Evolutionary conservation across 2,797 vertebrate genomes (phyloP), one percentile per base, ranked within the genome.

Genomic region (Sitta carolinensis): DNA sequence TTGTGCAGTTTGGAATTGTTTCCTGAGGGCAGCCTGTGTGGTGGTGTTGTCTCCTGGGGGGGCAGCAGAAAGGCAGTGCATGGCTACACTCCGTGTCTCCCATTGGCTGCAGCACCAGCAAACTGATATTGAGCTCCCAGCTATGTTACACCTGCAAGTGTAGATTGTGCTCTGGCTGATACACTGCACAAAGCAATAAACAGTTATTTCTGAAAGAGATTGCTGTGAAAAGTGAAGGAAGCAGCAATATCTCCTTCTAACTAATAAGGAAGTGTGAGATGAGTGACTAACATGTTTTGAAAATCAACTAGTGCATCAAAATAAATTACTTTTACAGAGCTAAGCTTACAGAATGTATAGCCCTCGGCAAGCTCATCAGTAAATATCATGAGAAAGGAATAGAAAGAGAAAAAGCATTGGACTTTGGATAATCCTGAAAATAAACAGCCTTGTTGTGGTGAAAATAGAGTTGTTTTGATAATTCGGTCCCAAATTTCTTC

Each of bases 41-140:
- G 20, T 13, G 54, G 0, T 19, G 2, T 23, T 19, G 8, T 27
- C 50, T 77, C 36, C 51, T 48, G 59, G 40, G 62, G 62, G 17
- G 30, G n/a, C 22, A 51, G 58, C 3, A 55, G 34, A 51, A 62
- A 54, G 27, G 54, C 22, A 51, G 18, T 1, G 2, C 3, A 4
- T 3, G 22, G 16, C 52, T 64, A 30, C 13, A 5, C 27, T 45
- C 15, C 0, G 0, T 22, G 18, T n/a, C 47, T 19, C 16, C 47
- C 3, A 3, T 2, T 52, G 48, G 18, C 34, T 51, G 57, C 50
- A 67, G 30, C n/a, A 43, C 45, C 63, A 47, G 34, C 40, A 40
- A 30, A 26, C 40, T 10, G 21, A 34, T 13, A 29, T 0, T 36
- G 64, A 73, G 51, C 51, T 84, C 43, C 27, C 43, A 73, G 63